Percentiles rank a stretch among this genome's conserved stretches.
These are phyloP conservation scores for Asarcornis scutulata DNA, from an alignment of 2,113 vertebrate species.

Conservation along the genomic window DNA sequence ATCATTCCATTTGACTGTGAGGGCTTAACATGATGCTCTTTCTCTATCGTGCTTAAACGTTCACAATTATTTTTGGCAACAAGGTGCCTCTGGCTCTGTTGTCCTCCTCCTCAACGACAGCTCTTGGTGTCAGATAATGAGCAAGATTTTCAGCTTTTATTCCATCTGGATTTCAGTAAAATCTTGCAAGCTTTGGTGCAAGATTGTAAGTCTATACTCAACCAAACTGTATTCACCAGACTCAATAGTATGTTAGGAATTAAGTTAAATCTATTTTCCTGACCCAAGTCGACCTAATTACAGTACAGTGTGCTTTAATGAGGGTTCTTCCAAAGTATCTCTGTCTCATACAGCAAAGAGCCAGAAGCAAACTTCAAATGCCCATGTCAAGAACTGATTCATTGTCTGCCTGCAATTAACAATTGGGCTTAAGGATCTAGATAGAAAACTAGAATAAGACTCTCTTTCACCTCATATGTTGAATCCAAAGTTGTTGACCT, in stretches of 20 bases:
- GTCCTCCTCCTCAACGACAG: neutral
- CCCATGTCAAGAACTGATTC: constrained; percentile 17
- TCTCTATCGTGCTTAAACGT: neutral
- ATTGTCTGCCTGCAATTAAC: constrained; percentile 27
- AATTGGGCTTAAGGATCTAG: neutral
- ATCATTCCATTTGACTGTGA: neutral
- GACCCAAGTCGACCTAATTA: neutral
- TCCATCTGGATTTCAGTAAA: neutral
- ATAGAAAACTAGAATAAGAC: neutral
- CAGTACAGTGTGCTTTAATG: constrained; percentile 22
- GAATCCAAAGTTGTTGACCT: neutral
- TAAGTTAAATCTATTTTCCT: neutral
- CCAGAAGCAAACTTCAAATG: constrained; percentile 24
- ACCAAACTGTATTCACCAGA: neutral
- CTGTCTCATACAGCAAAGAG: constrained; percentile 13
- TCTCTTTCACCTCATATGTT: neutral
- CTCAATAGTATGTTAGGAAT: constrained; percentile 19
- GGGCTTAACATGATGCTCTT: neutral
- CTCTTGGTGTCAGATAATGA: neutral
- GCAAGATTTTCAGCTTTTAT: neutral
- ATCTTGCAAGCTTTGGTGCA: neutral
- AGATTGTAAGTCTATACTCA: neutral
- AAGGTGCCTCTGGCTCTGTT: neutral
- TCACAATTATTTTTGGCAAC: neutral
- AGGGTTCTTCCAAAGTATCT: constrained; percentile 7